Evolutionary conservation across 2,888 invertebrate genomes (phyloP).

Genomic region (Adelphocoris suturalis): DNA sequence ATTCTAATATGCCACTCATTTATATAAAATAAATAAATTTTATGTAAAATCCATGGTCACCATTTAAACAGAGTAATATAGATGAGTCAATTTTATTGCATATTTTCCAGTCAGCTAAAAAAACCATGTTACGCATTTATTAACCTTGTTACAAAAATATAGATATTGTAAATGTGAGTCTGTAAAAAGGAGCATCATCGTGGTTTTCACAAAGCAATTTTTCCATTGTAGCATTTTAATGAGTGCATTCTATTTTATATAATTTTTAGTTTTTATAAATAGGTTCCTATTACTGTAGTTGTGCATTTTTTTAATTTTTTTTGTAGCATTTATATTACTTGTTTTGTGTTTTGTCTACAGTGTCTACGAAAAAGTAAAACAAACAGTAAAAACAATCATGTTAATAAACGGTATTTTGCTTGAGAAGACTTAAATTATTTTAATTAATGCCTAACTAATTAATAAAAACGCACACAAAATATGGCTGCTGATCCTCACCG

Average conservation of each 20-base stretch:
- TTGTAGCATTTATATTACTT: constrained; percentile 69
- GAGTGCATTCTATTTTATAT: background rate
- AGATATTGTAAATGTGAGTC: background rate
- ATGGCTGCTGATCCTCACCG: constrained; percentile 73
- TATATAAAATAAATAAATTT: too few relatives aligned
- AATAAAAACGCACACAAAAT: constrained; percentile 65
- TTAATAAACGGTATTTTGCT: constrained; percentile 48
- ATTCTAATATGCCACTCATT: too few relatives aligned
- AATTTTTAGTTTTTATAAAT: constrained; percentile 32
- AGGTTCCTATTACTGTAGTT: background rate
- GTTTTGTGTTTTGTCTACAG: constrained; percentile 74
- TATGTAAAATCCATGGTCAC: too few relatives aligned
- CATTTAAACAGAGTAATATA: too few relatives aligned
- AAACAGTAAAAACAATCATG: constrained; percentile 64
- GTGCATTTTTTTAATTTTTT: constrained; percentile 55
- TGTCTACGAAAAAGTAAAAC: constrained; percentile 68
- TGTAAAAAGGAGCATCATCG: constrained; percentile 19
- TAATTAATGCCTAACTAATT: constrained; percentile 63
- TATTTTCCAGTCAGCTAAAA: too few relatives aligned
- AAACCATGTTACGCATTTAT: too few relatives aligned
- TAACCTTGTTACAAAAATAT: too few relatives aligned
- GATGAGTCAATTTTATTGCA: too few relatives aligned
- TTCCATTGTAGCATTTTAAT: background rate
- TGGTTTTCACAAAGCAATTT: background rate
- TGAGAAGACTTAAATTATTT: constrained; percentile 55